Evolutionary conservation across 2,797 vertebrate species (phyloP), one percentile per base, ranked within the genome.

Genomic region (Phoxinus dragarum): DNA sequence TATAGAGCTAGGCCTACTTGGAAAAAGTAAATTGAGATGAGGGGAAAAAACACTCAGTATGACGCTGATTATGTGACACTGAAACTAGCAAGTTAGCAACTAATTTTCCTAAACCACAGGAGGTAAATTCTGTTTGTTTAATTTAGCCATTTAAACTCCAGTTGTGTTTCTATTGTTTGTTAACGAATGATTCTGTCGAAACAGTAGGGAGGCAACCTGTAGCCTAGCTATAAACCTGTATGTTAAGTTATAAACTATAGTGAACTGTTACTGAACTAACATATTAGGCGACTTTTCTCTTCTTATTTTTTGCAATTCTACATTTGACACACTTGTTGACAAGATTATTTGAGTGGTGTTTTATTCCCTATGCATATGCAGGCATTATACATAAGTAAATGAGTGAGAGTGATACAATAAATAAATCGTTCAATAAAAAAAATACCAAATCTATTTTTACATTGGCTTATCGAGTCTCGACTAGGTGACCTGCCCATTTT

Each of bases 111-210:
- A 64, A 54, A 67, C 72, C n/a, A 66, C 61, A 34, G 72, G 73
- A 19, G 73, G 82, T 76, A 34, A 68, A 84, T 84, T 68, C 10
- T 54, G 72, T 67, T 83, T 47, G 17, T 67, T 23, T 52, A 54
- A 84, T 76, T 40, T 66, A 67, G 61, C 31, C 16, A 84, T 84
- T 75, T 84, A 76, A 76, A 84, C 59, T 54, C 6, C 61, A 54
- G 2, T 76, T 76, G 72, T 52, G 56, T 40, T 47, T 73, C 2
- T 17, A 38, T 66, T 66, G 14, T 34, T 52, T 38, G 42, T 27
- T 75, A 23, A 52, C 21, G 10, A 9, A n/a, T 2, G 16, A 67
- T 12, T 73, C 10, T 34, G 52, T 44, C 34, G 12, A 27, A 77
- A 27, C 75, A 59, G 75, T 27, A 42, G 36, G 36, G 23, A n/a